Evolutionary conservation across 2,797 vertebrate species (phyloP), one percentile per base, ranked within the genome.

Genomic region (Lagodon rhomboides): DNA sequence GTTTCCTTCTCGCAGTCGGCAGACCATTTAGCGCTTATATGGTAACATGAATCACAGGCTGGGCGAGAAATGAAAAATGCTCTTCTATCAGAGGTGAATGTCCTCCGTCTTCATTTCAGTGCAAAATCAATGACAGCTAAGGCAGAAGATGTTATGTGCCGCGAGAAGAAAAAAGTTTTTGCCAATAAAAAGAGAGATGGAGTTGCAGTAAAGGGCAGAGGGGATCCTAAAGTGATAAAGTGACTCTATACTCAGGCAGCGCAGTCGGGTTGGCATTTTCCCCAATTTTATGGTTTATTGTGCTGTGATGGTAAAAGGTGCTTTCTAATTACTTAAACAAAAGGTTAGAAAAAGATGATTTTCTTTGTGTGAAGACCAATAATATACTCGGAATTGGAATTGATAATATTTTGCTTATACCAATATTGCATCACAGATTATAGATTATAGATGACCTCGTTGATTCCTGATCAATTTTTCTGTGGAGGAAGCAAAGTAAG

Each of bases 41-140:
- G 50, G 73, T 43, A 67, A 79, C 79, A 82, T 78, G 68, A 88
- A 83, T 84, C 73, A 67, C 27, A 44, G 61, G 72, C 58, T 85
- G 65, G 47, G 59, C 11, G 9, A 77, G 58, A 80, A 81, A 75
- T 75, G 58, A 84, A 84, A 86, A 85, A 84, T 79, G 75, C 72
- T 67, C 74, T 84, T 80, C 77, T 77, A 68, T 85, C 79, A 43
- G 25, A 55, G 73, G 63, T 82, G 75, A 90, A 85, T 86, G 80
- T 87, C 80, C 66, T 85, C 80, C 66, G 72, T 90, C 80, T 92
- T 91, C 65, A 82, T 89, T 83, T 91, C 75, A 87, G 73, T 60
- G 76, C 78, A 87, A 92, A 95, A 94, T 93, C 92, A 87, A 92
- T 94, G 76, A 27, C 17, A 23, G 64, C 66, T 74, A 86, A 88